These are phyloP conservation scores for Pseudoatta argentina DNA, from an alignment of 1,140 invertebrate species.

Conservation along the genomic window DNA sequence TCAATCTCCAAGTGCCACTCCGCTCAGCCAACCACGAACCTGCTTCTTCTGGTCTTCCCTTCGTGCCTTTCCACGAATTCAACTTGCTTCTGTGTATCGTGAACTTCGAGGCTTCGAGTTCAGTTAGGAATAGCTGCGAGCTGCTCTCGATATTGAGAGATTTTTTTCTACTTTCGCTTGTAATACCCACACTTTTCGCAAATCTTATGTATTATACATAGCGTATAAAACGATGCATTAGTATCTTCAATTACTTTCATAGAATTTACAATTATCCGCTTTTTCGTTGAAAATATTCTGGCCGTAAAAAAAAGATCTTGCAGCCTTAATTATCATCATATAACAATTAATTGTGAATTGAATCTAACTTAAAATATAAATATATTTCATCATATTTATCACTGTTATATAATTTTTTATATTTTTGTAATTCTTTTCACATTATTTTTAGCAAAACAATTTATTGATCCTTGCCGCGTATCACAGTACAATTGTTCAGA, in stretches of 20 bases:
- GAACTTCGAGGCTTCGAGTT: slow-evolving; percentile 79
- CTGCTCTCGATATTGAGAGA: slow-evolving; percentile 51
- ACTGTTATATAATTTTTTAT: no score
- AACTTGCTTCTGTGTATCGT: slow-evolving; percentile 77
- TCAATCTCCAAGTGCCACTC: slow-evolving; percentile 71
- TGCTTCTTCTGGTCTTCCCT: slow-evolving; percentile 77
- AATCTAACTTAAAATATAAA: background rate
- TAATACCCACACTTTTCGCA: no score
- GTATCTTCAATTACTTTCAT: background rate
- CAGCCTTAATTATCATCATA: background rate
- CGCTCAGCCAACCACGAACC: slow-evolving; percentile 72
- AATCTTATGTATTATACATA: background rate
- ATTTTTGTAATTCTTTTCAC: background rate
- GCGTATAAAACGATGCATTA: background rate
- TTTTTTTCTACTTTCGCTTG: background rate
- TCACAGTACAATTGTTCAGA: slow-evolving; percentile 49
- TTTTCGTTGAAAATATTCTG: background rate
- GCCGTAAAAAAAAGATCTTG: background rate
- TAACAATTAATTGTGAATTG: background rate
- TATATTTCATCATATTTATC: background rate
- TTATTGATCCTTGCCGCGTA: background rate
- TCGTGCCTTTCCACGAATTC: slow-evolving; percentile 77
- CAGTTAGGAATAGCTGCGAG: slow-evolving; percentile 74
- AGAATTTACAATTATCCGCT: background rate
- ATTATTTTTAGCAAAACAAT: background rate